Evolutionary conservation across 2,113 vertebrate genomes (phyloP).

Genomic region (Eulacestoma nigropectus): DNA sequence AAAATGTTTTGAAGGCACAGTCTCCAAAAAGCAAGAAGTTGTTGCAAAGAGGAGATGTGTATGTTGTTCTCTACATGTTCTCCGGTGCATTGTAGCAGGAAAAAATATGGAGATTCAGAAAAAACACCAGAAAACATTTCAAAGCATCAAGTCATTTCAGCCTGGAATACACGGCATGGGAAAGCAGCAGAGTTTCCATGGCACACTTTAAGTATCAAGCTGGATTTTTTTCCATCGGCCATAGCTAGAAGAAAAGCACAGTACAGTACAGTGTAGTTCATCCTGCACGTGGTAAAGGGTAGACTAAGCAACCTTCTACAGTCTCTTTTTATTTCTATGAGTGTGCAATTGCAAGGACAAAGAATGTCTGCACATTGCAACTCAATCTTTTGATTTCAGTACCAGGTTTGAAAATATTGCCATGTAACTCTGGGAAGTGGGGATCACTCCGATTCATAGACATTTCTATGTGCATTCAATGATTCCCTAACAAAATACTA

Average conservation of each 20-base stretch:
- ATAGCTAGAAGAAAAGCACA: neutral
- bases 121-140: neutral
- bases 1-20: neutral
- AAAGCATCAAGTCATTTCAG: neutral
- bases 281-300: neutral
- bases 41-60: neutral
- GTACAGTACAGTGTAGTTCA: neutral
- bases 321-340: neutral
- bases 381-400: neutral
- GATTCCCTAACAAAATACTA: neutral
- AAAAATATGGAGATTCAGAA: neutral
- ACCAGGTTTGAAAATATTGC: neutral
- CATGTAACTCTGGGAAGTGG: neutral
- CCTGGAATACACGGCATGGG: neutral
- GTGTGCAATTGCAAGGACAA: neutral
- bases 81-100: neutral
- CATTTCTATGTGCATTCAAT: neutral
- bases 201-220: neutral
- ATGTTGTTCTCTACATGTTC: neutral
- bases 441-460: neutral
- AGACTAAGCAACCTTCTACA: neutral
- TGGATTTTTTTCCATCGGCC: neutral
- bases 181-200: neutral
- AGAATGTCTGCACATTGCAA: neutral
- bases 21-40: neutral